These are phyloP conservation scores for Mallateleia sp. DNA, from an alignment of 2,888 invertebrate species.

Conservation along the genomic window DNA sequence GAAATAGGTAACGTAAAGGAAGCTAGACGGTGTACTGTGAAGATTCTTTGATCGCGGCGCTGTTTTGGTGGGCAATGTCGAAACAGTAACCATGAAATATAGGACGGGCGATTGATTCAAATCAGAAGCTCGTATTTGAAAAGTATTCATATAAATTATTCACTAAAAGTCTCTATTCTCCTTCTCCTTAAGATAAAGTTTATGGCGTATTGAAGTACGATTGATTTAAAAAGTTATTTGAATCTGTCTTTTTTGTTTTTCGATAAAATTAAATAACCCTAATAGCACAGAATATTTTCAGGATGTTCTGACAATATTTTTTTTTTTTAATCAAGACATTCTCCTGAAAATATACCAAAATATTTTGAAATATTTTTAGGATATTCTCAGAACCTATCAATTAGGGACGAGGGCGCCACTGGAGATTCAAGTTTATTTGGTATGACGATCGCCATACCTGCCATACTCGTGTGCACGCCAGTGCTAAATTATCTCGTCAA, in stretches of 20 bases:
- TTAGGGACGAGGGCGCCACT: conserved; percentile 4
- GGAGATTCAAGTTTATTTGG: conserved; percentile 23
- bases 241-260: conserved; percentile 17
- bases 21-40: conserved; percentile 18
- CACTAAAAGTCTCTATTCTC: conserved; percentile 11
- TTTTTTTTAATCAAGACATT: no score
- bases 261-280: no score
- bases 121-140: conserved; percentile 6
- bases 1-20: conserved; percentile 2
- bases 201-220: conserved; percentile 11
- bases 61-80: conserved; percentile 19
- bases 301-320: no score
- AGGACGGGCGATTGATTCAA: conserved; percentile 20
- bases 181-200: background rate
- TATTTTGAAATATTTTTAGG: no score
- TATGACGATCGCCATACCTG: conserved; percentile 34
- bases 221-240: conserved; percentile 19
- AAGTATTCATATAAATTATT: background rate
- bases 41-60: conserved; percentile 12
- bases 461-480: conserved; percentile 42
- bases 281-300: no score
- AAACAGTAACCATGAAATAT: conserved; percentile 1
- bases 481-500: no score
- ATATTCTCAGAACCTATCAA: no score
- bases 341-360: no score